Evolutionary conservation across 2,797 vertebrate species (phyloP), one percentile per base, ranked within the genome.

Genomic region (Alauda arvensis): DNA sequence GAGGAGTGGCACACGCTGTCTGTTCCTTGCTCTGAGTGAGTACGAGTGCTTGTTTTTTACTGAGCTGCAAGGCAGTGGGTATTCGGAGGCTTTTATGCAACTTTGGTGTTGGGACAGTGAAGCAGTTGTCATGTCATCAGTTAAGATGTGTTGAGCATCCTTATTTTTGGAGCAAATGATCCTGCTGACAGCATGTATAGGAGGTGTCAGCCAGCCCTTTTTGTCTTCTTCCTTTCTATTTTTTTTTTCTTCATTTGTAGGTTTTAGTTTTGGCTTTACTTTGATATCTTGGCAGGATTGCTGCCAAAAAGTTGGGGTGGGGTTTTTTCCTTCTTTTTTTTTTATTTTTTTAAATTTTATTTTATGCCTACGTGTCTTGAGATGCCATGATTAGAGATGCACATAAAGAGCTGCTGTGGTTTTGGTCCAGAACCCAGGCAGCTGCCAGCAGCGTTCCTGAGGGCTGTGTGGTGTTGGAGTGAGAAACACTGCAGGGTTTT

Each of bases 131-230:
- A n/a, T 74, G 65, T 88, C 82, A 66, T 89, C 62, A 45, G 69
- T 83, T 77, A 49, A 39, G 59, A 77, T 72, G 67, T 13, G 2
- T 33, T 43, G 72, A 88, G 84, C 78, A 55, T 91, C 59, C 77
- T 93, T 88, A 84, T 90, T 92, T 94, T 80, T 89, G 62, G 86
- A 87, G 81, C 63, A 80, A 71, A 66, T 66, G 71, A 86, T 94
- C 76, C 78, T 62, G 78, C 86, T 93, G 92, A 85, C 87, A 87
- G 79, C 68, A 3, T 21, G 71, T 85, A 85, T 43, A 87, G 77
- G 82, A 92, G 77, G 74, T 92, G 87, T 90, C 87, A 90, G 88
- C 67, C 92, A 92, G 77, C 25, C 28, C 34, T 83, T 76, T 78
- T 80, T 85, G 24, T 24, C 42, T 88, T 51, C 33, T 76, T 83